A percentile compares a stretch with the other conserved stretches of the same genome.
Conservation (phyloP, 2,113 vertebrate genomes). For the Gallinago undulata region DNA sequence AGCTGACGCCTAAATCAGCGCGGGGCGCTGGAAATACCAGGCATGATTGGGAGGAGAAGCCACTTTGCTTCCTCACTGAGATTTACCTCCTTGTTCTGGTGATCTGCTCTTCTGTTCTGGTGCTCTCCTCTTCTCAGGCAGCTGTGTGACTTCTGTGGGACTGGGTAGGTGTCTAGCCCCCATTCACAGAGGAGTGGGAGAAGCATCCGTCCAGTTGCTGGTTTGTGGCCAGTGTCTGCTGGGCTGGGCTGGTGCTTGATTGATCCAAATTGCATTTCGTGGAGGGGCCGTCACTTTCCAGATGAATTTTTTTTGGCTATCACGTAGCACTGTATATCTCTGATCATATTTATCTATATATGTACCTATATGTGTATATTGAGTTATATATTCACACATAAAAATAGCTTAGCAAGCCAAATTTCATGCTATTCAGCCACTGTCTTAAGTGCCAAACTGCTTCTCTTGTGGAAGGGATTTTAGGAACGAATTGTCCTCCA, state of each 20-base stretch:
- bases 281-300: neutral
- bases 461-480: neutral
- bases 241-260: neutral
- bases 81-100: neutral
- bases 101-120: neutral
- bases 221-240: neutral
- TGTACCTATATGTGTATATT: neutral
- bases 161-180: neutral
- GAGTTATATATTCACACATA: neutral
- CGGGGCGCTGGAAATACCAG: neutral
- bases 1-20: neutral
- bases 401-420: fast-evolving
- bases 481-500: neutral
- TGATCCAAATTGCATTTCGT: neutral
- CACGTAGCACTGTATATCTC: fast-evolving
- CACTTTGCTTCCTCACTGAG: neutral
- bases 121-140: neutral
- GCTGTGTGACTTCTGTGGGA: neutral
- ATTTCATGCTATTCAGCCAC: neutral
- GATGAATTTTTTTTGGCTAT: neutral
- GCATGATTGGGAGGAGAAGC: neutral
- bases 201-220: neutral
- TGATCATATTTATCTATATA: neutral
- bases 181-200: neutral
- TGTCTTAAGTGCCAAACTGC: neutral